Percentiles rank a stretch among this genome's conserved stretches.
Evolutionary conservation across 2,113 vertebrate species (phyloP).

Genomic region (Neomonachus schauinslandi): DNA sequence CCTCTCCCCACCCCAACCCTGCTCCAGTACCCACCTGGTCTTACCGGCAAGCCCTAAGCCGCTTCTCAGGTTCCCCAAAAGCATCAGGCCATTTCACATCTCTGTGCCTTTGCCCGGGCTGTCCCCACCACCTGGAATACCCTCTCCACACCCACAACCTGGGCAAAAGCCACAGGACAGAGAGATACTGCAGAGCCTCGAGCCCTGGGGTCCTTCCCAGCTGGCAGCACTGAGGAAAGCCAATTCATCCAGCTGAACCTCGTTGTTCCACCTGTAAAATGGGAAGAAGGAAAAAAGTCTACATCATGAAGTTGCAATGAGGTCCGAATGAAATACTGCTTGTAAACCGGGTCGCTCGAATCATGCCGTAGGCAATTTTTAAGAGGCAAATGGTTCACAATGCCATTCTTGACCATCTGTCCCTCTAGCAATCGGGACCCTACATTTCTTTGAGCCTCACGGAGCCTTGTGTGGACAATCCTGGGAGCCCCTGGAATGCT

Average conservation of each 20-base stretch:
- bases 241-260: rapidly evolving
- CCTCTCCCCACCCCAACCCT: background rate
- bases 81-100: background rate
- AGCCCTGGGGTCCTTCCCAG: background rate
- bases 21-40: too few relatives aligned
- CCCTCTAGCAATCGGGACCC: too few relatives aligned
- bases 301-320: background rate
- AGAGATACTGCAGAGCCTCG: rapidly evolving
- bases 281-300: too few relatives aligned
- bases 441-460: background rate
- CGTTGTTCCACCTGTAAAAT: background rate
- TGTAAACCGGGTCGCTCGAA: rapidly evolving
- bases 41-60: background rate
- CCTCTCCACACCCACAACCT: background rate
- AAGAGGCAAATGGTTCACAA: background rate
- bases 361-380: rapidly evolving
- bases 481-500: background rate
- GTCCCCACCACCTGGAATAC: background rate
- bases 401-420: background rate
- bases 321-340: rapidly evolving
- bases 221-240: background rate
- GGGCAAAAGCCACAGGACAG: background rate
- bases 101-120: background rate
- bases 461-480: background rate
- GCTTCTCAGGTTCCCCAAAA: background rate